phyloP scores from a whole-genome alignment of 2,888 invertebrate genomes.

The Lithophane semibrunnea region DNA sequence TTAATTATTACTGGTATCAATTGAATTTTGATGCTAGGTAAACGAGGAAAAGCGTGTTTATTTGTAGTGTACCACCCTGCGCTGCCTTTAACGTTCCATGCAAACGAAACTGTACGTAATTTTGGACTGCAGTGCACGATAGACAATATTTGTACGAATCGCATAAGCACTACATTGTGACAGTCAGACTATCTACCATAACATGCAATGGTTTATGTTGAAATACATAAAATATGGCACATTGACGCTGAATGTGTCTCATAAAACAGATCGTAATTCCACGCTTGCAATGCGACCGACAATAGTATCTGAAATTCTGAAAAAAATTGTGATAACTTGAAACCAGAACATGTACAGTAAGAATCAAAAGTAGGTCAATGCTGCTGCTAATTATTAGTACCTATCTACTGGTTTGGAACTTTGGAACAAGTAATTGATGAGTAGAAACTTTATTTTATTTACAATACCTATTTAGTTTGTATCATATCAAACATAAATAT shows the following conservation, averaged over 20 bases:
- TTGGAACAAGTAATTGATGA: background rate
- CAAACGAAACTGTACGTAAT: background rate
- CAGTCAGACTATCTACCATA: constrained; percentile 1
- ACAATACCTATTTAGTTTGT: background rate
- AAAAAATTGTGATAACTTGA: constrained; percentile 9
- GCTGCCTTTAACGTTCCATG: background rate
- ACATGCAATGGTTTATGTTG: constrained; percentile 19
- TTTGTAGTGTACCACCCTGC: background rate
- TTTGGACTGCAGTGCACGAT: constrained; percentile 7
- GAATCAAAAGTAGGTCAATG: background rate
- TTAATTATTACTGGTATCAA: background rate
- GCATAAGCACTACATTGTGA: background rate
- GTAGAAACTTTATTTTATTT: background rate
- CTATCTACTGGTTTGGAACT: background rate
- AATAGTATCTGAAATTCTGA: constrained; percentile 22
- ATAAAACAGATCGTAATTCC: constrained; percentile 30
- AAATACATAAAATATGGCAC: constrained; percentile 12
- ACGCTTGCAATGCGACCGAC: background rate
- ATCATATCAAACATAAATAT: background rate
- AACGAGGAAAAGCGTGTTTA: background rate
- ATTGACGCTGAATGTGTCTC: constrained; percentile 1
- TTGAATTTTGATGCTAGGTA: background rate
- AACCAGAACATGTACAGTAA: constrained; percentile 1
- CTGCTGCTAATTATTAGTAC: background rate
- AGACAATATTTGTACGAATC: background rate